Evolutionary conservation across 2,113 vertebrate species (phyloP), one percentile per base, ranked within the genome.

Genomic region (Leptobrachium leishanense): DNA sequence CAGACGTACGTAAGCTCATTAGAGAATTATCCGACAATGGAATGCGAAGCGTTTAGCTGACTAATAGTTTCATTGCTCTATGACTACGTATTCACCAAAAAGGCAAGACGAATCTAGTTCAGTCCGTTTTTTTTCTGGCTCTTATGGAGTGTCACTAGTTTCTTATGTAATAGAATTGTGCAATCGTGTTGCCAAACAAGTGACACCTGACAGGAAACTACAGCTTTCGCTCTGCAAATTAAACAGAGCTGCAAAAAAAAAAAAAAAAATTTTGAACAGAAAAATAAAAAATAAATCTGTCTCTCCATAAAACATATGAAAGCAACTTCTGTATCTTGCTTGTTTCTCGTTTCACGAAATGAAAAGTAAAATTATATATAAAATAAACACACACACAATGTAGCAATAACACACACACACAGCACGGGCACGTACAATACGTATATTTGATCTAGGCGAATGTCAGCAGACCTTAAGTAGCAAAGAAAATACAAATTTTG

Each of bases 401-500:
- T 8, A 50, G 46, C 4, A 50, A 50, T 5, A 50, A 50, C 4
- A 50, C 4, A 15, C 55, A 59, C 13, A 59, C 55, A 59, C 13
- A 59, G 13, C 13, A 12, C 55, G 13, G 13, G 11, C 55, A 59
- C 55, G 13, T 59, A 59, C 8, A 59, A 59, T 59, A 59, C 13
- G 55, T 59, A 59, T 59, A 59, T 59, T 59, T 59, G 55, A 59
- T 59, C 55, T 59, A 59, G 55, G 55, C 11, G 11, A 59, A 59
- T 59, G 55, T 59, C 10, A 59, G 55, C 55, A 72, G 69, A 65
- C 77, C 69, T 79, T 66, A 67, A 74, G 70, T 72, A 67, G 77
- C 62, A 79, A 79, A 73, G 65, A 74, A 79, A 79, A 79, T 72
- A 79, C 62, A 31, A 79, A 72, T 67, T 72, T 72, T 79, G 71